Base-by-base conservation (phyloP, 2,888 invertebrate genomes). In the Beris morrisii region DNA sequence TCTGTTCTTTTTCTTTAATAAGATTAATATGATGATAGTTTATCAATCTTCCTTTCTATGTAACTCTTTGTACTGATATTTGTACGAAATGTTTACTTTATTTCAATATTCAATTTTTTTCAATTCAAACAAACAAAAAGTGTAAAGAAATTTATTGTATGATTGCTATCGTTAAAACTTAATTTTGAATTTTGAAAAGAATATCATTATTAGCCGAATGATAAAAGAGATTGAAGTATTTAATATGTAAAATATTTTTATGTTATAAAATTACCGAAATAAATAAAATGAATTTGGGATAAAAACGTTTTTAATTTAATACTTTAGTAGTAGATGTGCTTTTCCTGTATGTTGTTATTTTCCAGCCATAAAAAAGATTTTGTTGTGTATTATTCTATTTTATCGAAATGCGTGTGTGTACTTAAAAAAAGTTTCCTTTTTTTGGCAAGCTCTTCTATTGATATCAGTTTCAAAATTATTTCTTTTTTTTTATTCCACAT, bases 231-330 rank as follows among this genome's bases (percentile, higher is more conserved):
- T 43, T 57, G 48, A 59, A 59, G 22, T 13, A 11, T 15, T 48
- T 4, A 48, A 15, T 48, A 13, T 5, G 5, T 48, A 64, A 64
- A 54, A 63, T 22, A 53, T 44, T 38, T 46, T 64, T 3, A 38
- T 64, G 45, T 46, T 43, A 6, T 3, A 32, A 59, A 48, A 52
- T 6, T 54, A 38, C 45, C 30, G 53, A 57, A 32, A 59, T 53
- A 58, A 32, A 50, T 15, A 22, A 67, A 65, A 66, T 67, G 67
- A 69, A 69, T 69, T 70, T 70, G 70, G 70, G 70, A 70, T 70
- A 70, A 70, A 69, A 70, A 70, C 69, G 63, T 68, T 58, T 59
- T 63, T 64, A 46, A 45, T 38, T 38, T 38, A 38, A 38, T 38
- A 38, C 38, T 38, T 38, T 38, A 38, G 38, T 54, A 54, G 52